A percentile compares a stretch with the other conserved stretches of the same genome.
phyloP scores from a whole-genome alignment of 2,888 invertebrate species.

The Fabriciana adippe region DNA sequence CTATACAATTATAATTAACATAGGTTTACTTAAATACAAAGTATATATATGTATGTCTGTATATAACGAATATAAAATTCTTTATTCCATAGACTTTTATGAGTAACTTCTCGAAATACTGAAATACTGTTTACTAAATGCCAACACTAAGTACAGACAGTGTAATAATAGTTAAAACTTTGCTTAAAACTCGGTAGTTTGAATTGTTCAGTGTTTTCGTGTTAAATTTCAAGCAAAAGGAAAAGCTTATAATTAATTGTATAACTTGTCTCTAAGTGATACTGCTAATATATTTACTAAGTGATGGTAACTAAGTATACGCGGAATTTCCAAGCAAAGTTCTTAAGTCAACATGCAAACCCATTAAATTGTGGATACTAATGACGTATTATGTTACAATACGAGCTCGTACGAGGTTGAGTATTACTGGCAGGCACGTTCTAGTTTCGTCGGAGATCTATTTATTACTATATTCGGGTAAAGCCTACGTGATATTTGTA shows the following conservation, averaged over 20 bases:
- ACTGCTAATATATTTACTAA: slow-evolving; percentile 23
- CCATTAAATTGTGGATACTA: slow-evolving; percentile 20
- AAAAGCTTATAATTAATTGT: slow-evolving; percentile 20
- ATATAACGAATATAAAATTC: too few relatives aligned
- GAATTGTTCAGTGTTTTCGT: neutral
- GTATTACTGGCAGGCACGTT: slow-evolving; percentile 9
- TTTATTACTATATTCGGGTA: slow-evolving; percentile 1
- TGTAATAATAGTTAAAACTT: neutral
- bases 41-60: too few relatives aligned
- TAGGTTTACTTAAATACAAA: too few relatives aligned
- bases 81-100: neutral
- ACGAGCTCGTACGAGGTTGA: slow-evolving; percentile 1
- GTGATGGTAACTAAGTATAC: slow-evolving; percentile 17
- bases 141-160: too few relatives aligned
- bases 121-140: too few relatives aligned
- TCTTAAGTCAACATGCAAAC: slow-evolving; percentile 24
- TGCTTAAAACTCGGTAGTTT: neutral
- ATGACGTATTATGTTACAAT: slow-evolving; percentile 21
- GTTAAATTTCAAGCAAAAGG: slow-evolving; percentile 1
- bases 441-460: slow-evolving; percentile 12
- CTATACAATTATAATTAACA: too few relatives aligned
- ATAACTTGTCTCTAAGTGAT: slow-evolving; percentile 16
- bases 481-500: neutral
- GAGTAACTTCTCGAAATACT: neutral
- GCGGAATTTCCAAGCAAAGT: slow-evolving; percentile 22